Evolutionary conservation across 2,113 vertebrate species (phyloP).

Genomic region (Psittacus erithacus): DNA sequence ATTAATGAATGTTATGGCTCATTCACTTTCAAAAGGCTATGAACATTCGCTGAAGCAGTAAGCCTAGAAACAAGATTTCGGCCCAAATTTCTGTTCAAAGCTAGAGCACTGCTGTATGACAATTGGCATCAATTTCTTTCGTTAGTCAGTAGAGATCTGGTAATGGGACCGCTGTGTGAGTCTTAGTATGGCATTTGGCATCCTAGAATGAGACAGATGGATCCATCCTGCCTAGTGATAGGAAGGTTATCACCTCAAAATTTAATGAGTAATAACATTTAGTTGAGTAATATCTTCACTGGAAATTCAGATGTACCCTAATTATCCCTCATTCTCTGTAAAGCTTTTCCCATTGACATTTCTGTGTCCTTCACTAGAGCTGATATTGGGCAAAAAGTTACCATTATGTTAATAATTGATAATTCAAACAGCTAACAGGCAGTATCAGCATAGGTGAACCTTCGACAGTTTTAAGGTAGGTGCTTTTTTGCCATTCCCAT

Average conservation of each 20-base stretch:
- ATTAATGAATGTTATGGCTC: background rate
- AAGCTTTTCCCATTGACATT: background rate
- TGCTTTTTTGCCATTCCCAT: background rate
- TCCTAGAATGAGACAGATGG: background rate
- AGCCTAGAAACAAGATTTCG: background rate
- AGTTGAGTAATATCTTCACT: background rate
- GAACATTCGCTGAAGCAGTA: background rate
- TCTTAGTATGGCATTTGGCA: background rate
- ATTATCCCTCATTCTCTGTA: background rate
- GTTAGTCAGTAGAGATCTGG: background rate
- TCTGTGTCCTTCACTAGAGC: background rate
- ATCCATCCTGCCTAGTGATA: background rate
- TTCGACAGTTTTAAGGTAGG: background rate
- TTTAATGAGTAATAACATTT: background rate
- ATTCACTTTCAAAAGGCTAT: background rate
- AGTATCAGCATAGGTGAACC: background rate
- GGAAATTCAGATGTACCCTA: background rate
- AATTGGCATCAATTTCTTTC: background rate
- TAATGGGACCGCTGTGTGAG: background rate
- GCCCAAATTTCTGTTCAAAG: background rate
- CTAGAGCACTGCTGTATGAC: background rate
- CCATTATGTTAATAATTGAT: background rate
- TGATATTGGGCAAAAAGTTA: background rate
- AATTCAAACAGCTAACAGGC: background rate
- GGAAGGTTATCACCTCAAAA: background rate